These are phyloP conservation scores for Glyptemys insculpta DNA, from an alignment of 2,797 vertebrate species.

Conservation along the genomic window DNA sequence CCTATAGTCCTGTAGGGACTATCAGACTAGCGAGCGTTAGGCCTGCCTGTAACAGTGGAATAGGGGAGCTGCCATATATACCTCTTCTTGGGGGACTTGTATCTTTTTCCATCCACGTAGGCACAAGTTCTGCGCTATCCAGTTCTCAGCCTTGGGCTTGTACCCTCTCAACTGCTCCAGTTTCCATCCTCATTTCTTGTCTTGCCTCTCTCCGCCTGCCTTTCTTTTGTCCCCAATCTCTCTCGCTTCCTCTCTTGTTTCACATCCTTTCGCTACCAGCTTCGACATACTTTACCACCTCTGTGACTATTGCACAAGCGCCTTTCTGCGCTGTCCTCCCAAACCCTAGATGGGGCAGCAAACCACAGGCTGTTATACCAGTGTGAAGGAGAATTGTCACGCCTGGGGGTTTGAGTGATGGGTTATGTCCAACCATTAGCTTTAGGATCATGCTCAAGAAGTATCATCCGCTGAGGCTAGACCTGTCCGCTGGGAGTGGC, in stretches of 20 bases:
- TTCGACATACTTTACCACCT: slow-evolving; percentile 68
- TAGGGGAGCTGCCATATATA: background rate
- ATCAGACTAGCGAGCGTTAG: background rate
- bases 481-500: accelerated
- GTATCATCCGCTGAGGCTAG: no score
- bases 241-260: background rate
- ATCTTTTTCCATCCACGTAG: background rate
- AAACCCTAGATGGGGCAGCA: background rate
- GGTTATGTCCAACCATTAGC: background rate
- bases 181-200: background rate
- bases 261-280: slow-evolving; percentile 45
- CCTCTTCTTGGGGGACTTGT: background rate
- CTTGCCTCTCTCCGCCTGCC: background rate
- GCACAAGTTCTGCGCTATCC: background rate
- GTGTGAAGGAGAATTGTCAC: background rate
- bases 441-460: background rate
- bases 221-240: background rate
- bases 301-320: accelerated
- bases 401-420: background rate
- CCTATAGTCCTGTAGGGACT: background rate
- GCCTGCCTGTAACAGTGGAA: background rate
- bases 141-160: background rate
- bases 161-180: background rate
- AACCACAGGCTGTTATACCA: background rate
- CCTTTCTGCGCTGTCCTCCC: background rate